Evolutionary conservation across 1,140 invertebrate species (phyloP), one percentile per base, ranked within the genome.

Genomic region (Bombus ignitus): DNA sequence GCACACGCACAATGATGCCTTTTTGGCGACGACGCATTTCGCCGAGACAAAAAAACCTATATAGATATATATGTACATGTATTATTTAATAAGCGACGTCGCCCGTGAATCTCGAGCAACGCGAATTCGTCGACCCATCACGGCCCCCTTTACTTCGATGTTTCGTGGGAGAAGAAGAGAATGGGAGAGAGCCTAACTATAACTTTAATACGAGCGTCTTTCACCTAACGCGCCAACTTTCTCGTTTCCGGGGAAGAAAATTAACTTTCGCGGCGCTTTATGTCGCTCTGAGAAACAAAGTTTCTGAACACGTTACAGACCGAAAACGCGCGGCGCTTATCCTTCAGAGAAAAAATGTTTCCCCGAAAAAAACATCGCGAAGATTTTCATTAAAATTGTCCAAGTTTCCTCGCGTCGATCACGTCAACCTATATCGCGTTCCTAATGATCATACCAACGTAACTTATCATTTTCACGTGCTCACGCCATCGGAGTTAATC

Each of bases 1-100:
- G 84, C 89, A 92, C 88, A 94, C 92, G 93, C 93, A 94, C 94
- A 94, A 94, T 92, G 93, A 93, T 94, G 93, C 94, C 93, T 94
- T 87, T 66, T 9, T 89, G 80, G 85, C 88, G 87, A 84, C 72
- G 87, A 93, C 86, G 81, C 85, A 88, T 89, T 32, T 90, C 66
- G 81, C 68, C 77, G 82, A 89, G 70, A 82, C 42, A 47, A 68
- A 73, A 10, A 62, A 70, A 59, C 82, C 42, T 82, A 53, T 65
- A 81, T 25, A 44, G 32, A 68, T 37, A 73, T 47, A 73, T 73
- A 57, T 25, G 47, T 75, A 75, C 3, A 80, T 44, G 68, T 70
- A 85, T 44, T 32, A 32, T 80, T 66, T 44, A 25, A 87, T 73
- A 81, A 87, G 62, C 72, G 53, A 83, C 86, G 85, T 84, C 76